Evolutionary conservation across 2,888 invertebrate genomes (phyloP), one percentile per base, ranked within the genome.

Genomic region (Brachypterus glaber): DNA sequence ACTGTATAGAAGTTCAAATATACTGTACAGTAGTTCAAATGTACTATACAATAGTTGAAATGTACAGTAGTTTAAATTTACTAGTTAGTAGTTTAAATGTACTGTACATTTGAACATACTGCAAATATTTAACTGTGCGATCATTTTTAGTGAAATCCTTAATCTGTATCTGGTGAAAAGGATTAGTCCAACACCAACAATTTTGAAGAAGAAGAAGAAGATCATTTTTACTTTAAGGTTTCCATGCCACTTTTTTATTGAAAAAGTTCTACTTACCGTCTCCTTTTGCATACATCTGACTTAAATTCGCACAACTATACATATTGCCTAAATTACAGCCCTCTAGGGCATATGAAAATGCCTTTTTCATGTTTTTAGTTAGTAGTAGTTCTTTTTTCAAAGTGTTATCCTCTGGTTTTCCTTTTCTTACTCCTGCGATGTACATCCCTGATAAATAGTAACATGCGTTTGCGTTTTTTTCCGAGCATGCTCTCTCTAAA

Each of bases 241-340:
- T 7, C 33, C 13, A 26, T 29, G 1, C 1, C 13, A 40, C 25
- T 40, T 21, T 27, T 16, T 13, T 30, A 36, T 11, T n/a, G 17
- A 4, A 15, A 13, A 2, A 21, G 9, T 21, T 8, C 15, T 11
- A 40, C 39, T 45, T 45, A 59, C 92, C 92, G 45, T 92, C 87
- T 9, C 91, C 91, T 58, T 76, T 77, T 18, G 73, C 72, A 60
- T 87, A 86, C 85, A 91, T 90, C 62, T 84, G 77, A 56, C 90
- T 82, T 1, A 93, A 69, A 68, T 95, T 95, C 0, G 83, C 82
- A 68, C 97, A 97, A 0, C 88, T 86, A 57, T 82, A 84, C 60
- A 89, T 77, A 57, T 91, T 84, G 1, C 83, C 85, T 1, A 81
- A 64, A 44, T 90, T 83, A 61, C 96, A 97, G 0, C 83, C 87